Conservation (phyloP, 2,888 invertebrate species). For the Apotomis turbidana region DNA sequence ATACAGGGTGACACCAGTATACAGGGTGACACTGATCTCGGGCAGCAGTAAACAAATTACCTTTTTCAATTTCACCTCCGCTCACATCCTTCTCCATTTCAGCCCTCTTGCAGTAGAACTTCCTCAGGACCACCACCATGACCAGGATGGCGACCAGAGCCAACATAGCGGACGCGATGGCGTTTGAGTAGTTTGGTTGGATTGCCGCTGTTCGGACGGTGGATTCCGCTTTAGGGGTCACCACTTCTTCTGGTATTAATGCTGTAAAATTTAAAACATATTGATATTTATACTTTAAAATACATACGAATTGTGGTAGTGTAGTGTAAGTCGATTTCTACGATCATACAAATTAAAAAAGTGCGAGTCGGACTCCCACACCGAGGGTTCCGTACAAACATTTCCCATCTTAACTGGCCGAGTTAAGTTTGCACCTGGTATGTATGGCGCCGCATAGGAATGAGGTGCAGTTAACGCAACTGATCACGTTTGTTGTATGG, state of each 20-base stretch:
- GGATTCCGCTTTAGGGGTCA: conserved; percentile 69
- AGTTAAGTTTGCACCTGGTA: no score
- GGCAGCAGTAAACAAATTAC: conserved; percentile 47
- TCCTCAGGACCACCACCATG: conserved; percentile 58
- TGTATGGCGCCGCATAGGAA: no score
- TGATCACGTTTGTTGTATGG: no score
- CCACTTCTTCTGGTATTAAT: conserved; percentile 66
- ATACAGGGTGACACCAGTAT: no score
- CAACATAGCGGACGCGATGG: conserved; percentile 59
- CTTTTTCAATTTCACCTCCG: conserved; percentile 65
- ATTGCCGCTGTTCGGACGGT: conserved; percentile 60
- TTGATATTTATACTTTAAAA: not conserved
- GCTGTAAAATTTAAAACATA: conserved; percentile 49
- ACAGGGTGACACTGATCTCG: no score
- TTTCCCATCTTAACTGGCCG: no score
- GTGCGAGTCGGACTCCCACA: no score
- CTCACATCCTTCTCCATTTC: conserved; percentile 54
- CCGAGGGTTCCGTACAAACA: no score
- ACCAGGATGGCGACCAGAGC: conserved; percentile 60
- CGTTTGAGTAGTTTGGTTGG: conserved; percentile 57
- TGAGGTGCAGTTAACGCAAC: no score
- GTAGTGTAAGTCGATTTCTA: no score
- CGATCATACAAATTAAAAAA: no score
- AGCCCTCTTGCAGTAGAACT: conserved; percentile 60
- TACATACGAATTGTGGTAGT: not conserved